Conservation (phyloP, 64 coral and sea anemone species). For the Trachythela sp. region DNA sequence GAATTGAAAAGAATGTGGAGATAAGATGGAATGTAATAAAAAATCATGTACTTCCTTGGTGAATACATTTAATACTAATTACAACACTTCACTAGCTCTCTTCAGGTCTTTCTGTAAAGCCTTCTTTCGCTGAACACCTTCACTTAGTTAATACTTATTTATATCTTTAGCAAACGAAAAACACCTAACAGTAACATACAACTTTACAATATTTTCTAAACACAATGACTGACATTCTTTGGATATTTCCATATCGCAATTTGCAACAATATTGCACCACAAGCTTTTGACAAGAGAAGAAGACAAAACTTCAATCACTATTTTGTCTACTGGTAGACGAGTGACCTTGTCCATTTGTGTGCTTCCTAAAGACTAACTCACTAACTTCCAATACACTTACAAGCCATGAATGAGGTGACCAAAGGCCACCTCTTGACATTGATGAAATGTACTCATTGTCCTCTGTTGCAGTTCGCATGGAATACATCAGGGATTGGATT, state of each 20-base stretch:
- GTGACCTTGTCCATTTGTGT: not conserved
- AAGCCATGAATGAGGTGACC: conserved; percentile 7
- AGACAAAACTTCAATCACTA: not conserved
- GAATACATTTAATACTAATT: too few species aligned
- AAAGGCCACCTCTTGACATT: not conserved
- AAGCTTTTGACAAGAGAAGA: not conserved
- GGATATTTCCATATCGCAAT: not conserved
- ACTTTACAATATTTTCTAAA: conserved; percentile 13
- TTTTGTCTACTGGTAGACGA: not conserved
- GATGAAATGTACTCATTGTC: not conserved
- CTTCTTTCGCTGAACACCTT: not conserved
- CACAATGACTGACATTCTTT: not conserved
- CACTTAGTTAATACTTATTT: not conserved
- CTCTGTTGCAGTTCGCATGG: not conserved
- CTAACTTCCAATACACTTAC: not conserved
- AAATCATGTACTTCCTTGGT: too few species aligned
- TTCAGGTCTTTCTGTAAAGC: not conserved
- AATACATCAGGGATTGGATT: not conserved
- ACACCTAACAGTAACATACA: conserved; percentile 10
- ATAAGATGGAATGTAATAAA: too few species aligned
- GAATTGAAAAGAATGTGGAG: too few species aligned
- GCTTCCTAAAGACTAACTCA: not conserved
- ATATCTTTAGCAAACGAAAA: conserved; percentile 15
- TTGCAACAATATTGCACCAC: conserved; percentile 4
- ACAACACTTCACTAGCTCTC: not conserved